Evolutionary conservation across 2,797 vertebrate genomes (phyloP).

Genomic region (Adrianichthys oophorus): DNA sequence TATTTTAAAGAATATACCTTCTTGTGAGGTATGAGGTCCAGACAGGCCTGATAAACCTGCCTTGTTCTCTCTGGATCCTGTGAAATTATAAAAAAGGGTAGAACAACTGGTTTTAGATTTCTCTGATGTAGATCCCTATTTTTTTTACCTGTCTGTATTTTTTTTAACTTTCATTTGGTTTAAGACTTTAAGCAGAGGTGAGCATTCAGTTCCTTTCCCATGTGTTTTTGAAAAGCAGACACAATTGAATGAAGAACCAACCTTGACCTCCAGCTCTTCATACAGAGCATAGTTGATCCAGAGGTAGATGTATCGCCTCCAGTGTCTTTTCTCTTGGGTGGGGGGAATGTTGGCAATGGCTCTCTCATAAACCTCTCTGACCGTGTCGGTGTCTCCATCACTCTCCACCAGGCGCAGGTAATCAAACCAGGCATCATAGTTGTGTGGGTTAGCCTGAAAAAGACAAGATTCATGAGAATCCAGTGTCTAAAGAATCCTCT

Average conservation of each 20-base stretch:
- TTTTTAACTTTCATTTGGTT: no score
- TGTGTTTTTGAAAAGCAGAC: no score
- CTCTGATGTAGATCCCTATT: not conserved
- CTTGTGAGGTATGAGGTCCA: constrained; percentile 96
- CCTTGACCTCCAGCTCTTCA: constrained; percentile 96
- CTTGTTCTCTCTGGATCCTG: constrained; percentile 92
- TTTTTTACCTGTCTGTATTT: no score
- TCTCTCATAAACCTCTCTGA: constrained; percentile 93
- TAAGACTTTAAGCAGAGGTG: no score
- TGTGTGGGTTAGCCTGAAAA: constrained; percentile 91
- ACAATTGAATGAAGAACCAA: constrained; percentile 39
- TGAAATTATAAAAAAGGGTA: not conserved
- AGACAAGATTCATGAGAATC: not conserved
- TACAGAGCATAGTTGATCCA: constrained; percentile 97
- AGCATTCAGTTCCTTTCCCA: constrained; percentile 1
- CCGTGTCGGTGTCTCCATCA: constrained; percentile 85
- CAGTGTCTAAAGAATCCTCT: not conserved
- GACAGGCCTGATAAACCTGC: constrained; percentile 93
- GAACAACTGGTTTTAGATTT: not conserved
- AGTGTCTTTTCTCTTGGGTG: constrained; percentile 95
- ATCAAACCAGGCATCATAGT: constrained; percentile 98
- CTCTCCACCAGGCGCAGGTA: constrained; percentile 96
- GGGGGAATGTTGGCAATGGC: constrained; percentile 94
- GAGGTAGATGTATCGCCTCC: constrained; percentile 96
- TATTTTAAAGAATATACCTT: constrained; percentile 81